These are phyloP conservation scores for Toxotes chatareus DNA, from an alignment of 2,113 vertebrate species.

Conservation along the genomic window DNA sequence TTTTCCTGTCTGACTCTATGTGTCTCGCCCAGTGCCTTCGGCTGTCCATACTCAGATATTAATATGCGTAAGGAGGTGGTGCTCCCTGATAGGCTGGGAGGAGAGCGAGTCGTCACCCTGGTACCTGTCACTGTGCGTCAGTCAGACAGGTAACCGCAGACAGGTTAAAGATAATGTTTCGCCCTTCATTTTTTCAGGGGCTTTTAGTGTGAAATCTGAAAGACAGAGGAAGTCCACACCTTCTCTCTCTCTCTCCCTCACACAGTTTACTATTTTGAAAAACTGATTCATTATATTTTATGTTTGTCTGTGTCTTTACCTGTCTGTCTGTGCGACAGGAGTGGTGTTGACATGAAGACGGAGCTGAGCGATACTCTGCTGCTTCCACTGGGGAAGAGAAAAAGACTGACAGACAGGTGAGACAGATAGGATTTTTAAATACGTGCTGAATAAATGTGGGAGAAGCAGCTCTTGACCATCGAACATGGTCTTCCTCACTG, in stretches of 20 bases:
- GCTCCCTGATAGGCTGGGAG: constrained; percentile 83
- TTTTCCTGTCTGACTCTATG: not conserved
- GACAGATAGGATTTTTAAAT: not conserved
- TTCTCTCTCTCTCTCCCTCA: not conserved
- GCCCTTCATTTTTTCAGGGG: too few relatives aligned
- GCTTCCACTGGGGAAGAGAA: constrained; percentile 61
- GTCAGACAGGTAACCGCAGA: constrained; percentile 49
- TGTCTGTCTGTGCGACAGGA: constrained; percentile 43
- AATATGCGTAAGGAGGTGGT: constrained; percentile 83
- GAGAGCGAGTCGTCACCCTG: constrained; percentile 76
- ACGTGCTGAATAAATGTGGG: not conserved
- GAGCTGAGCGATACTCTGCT: constrained; percentile 14
- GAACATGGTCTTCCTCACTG: not conserved
- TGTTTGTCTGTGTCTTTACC: constrained; percentile 41
- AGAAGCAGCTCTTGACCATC: not conserved
- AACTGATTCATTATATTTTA: too few relatives aligned
- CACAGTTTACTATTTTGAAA: too few relatives aligned
- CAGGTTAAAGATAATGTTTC: not conserved
- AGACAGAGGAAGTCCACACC: too few relatives aligned
- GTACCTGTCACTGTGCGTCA: constrained; percentile 67
- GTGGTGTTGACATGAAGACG: constrained; percentile 31
- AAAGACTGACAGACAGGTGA: constrained; percentile 57
- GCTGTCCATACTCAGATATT: constrained; percentile 86
- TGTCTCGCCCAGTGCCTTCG: constrained; percentile 81
- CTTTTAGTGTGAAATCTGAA: too few relatives aligned